These are phyloP conservation scores for Nasonia giraulti DNA, from an alignment of 1,140 invertebrate species.

Conservation along the genomic window DNA sequence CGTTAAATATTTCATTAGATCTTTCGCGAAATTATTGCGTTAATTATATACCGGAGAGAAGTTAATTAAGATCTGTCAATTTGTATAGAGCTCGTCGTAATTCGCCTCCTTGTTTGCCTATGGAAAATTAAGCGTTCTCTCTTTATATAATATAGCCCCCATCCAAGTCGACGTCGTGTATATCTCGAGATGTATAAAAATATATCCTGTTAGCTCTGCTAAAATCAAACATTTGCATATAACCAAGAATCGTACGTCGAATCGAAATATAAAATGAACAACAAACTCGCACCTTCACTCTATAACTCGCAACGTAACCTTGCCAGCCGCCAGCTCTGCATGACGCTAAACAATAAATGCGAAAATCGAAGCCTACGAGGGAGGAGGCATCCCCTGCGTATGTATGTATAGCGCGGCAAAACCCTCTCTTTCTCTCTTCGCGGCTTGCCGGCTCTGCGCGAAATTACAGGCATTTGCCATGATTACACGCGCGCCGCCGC, in stretches of 20 bases:
- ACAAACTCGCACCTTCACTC: too few relatives aligned
- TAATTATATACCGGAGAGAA: background rate
- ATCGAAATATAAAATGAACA: too few relatives aligned
- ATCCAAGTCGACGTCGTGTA: too few relatives aligned
- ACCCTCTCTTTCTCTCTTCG: background rate
- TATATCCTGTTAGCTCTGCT: too few relatives aligned
- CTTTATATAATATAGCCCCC: too few relatives aligned
- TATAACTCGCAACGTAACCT: background rate
- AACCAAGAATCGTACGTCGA: too few relatives aligned
- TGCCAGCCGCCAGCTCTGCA: constrained; percentile 41
- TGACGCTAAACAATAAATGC: constrained; percentile 56
- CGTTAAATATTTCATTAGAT: background rate
- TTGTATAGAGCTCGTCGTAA: background rate
- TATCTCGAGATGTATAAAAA: too few relatives aligned
- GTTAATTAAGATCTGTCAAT: background rate
- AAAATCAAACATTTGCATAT: too few relatives aligned
- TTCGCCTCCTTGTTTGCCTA: background rate
- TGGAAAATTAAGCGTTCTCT: background rate
- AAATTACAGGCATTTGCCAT: constrained; percentile 56
- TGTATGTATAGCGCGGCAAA: too few relatives aligned
- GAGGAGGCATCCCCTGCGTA: background rate
- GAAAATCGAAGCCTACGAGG: constrained; percentile 33
- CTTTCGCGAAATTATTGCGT: background rate
- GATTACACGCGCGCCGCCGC: background rate
- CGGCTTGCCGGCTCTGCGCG: background rate